Evolutionary conservation across 2,113 vertebrate species (phyloP).

Genomic region (Hemichromis elongatus): DNA sequence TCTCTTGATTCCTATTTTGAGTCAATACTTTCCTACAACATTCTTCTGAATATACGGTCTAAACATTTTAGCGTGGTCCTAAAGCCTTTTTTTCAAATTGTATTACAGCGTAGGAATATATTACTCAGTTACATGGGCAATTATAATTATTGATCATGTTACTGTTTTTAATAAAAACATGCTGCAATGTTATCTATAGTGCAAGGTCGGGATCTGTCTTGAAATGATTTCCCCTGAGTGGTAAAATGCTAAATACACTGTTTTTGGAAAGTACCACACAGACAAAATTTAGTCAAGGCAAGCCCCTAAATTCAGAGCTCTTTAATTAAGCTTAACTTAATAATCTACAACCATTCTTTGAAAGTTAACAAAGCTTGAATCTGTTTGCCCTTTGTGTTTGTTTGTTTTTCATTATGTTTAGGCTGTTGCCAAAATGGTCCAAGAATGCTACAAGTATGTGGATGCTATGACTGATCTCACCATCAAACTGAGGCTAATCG

Average conservation of each 20-base stretch:
- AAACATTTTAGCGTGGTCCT: neutral
- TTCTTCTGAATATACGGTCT: neutral
- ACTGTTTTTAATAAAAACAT: neutral
- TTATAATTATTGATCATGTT: neutral
- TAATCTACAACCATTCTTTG: neutral
- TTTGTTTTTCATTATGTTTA: slow-evolving; percentile 43
- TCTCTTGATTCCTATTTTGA: neutral
- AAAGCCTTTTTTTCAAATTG: neutral
- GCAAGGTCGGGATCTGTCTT: neutral
- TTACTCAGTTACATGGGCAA: neutral
- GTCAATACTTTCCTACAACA: neutral
- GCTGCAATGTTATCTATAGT: neutral
- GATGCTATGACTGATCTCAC: slow-evolving; percentile 87
- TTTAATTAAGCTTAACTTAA: neutral
- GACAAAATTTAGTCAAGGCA: neutral
- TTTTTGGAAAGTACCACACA: neutral
- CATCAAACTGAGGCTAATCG: slow-evolving; percentile 91
- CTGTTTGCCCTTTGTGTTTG: neutral
- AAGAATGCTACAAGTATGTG: slow-evolving; percentile 95
- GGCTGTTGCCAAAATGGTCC: slow-evolving; percentile 99
- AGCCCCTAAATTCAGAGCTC: neutral
- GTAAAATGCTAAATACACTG: neutral
- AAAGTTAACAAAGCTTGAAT: neutral
- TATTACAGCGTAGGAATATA: neutral
- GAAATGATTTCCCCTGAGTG: neutral